Conservation (phyloP, 2,113 vertebrate genomes). For the Gadus macrocephalus region DNA sequence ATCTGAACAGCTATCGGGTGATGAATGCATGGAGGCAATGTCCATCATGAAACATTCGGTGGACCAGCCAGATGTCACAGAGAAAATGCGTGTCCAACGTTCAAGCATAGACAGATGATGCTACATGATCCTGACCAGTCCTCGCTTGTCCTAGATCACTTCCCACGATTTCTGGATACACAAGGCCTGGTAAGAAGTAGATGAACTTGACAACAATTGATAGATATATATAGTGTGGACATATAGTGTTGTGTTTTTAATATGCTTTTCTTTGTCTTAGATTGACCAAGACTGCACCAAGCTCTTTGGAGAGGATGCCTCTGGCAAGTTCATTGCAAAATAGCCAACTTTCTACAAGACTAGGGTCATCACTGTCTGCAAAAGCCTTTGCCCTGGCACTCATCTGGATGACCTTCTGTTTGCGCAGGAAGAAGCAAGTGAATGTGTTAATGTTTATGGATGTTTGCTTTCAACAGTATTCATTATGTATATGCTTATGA, state of each 20-base stretch:
- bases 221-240: not conserved
- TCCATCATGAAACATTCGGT: constrained; percentile 25
- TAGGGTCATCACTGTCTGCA: constrained; percentile 19
- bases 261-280: constrained; percentile 6
- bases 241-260: not conserved
- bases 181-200: constrained; percentile 22
- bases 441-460: not conserved
- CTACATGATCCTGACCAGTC: constrained; percentile 28
- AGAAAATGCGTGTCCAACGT: constrained; percentile 32
- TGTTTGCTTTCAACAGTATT: not conserved
- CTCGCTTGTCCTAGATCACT: constrained; percentile 23
- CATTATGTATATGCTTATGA: not conserved
- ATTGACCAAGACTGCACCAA: constrained; percentile 32
- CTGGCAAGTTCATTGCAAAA: constrained; percentile 21
- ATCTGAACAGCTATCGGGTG: constrained; percentile 17
- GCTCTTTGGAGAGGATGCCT: constrained; percentile 31
- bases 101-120: constrained; percentile 24
- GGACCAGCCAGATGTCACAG: constrained; percentile 20
- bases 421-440: not conserved
- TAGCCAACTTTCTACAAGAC: constrained; percentile 35
- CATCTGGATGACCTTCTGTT: constrained; percentile 23
- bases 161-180: constrained; percentile 31
- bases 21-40: constrained; percentile 29
- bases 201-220: not conserved
- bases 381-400: constrained; percentile 1